These are phyloP conservation scores for Aphaenogaster rudis DNA, from an alignment of 1,140 invertebrate species.

Conservation along the genomic window DNA sequence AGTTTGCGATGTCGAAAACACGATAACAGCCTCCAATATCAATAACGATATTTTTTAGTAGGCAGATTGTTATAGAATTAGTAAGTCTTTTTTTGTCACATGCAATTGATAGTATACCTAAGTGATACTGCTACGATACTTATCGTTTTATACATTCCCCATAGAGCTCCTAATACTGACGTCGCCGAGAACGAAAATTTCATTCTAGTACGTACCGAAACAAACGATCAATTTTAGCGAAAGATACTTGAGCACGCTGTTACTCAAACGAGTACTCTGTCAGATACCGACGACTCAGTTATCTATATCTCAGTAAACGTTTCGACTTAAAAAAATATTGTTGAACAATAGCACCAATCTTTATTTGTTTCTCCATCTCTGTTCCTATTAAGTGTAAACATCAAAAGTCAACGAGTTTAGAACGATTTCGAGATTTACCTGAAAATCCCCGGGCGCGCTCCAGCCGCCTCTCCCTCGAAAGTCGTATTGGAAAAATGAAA, in stretches of 20 bases:
- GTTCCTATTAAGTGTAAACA: neutral
- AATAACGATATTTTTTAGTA: slow-evolving; percentile 29
- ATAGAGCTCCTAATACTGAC: slow-evolving; percentile 51
- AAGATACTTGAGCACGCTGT: slow-evolving; percentile 6
- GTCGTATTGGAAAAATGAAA: slow-evolving; percentile 34
- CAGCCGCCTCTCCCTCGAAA: neutral
- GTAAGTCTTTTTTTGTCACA: slow-evolving; percentile 14
- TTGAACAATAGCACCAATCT: slow-evolving; percentile 69
- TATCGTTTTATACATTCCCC: slow-evolving; percentile 52
- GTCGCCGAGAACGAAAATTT: slow-evolving; percentile 54
- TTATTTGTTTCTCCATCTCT: slow-evolving; percentile 8
- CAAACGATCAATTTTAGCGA: neutral
- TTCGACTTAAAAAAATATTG: slow-evolving; percentile 52
- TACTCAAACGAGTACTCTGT: slow-evolving; percentile 13
- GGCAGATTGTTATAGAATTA: slow-evolving; percentile 9
- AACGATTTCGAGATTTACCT: slow-evolving; percentile 30
- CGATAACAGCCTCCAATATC: neutral
- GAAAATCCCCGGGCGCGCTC: neutral
- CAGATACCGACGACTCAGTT: slow-evolving; percentile 14
- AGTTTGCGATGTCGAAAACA: neutral
- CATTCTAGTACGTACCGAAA: neutral
- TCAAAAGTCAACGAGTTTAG: slow-evolving; percentile 33
- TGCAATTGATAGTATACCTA: slow-evolving; percentile 35
- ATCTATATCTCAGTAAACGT: slow-evolving; percentile 21
- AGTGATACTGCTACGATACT: slow-evolving; percentile 36